Base-by-base conservation (phyloP, 2,888 invertebrate genomes). In the Pandemis heparana region DNA sequence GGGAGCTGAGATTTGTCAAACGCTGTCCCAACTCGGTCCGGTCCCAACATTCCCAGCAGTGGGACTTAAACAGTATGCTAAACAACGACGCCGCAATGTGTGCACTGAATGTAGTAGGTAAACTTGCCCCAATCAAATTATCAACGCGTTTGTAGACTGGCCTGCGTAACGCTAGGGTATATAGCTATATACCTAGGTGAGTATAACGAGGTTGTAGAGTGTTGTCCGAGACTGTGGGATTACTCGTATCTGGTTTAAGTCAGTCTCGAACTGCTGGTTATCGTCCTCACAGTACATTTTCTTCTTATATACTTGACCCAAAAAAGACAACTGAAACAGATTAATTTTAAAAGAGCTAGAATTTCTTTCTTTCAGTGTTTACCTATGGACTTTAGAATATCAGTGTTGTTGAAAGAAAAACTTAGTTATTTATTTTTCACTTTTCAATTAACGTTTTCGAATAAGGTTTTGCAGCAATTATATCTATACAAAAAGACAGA, bases 1-100 rank as follows among this genome's bases (percentile, higher is more conserved):
- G 77, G 79, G 80, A 83, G 80, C 84, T 83, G 75, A 79, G 77
- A 88, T 87, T 87, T 85, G 83, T 87, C 85, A 85, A 84, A 82
- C 74, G 69, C 77, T 53, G 59, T n/a, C 65, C 46, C 18, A 67
- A 62, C 53, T 68, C 51, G 12, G n/a, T 32, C 46, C 0, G 46
- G 32, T 53, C 65, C 48, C 66, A 53, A 71, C 71, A 41, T 41
- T 64, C 71, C 65, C 65, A 61, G 67, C 71, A 43, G 69, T 60
- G 64, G 41, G 69, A 74, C 32, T 68, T 74, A 63, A 65, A 67
- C 70, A 74, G 75, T 69, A 70, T 71, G 73, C 51, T 76, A 18
- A 68, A 76, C 76, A 78, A 77, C 75, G 70, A 64, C 64, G 46
- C 39, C 53, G 70, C 65, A 39, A 56, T 56, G 46, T 67, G 56